Evolutionary conservation across 2,113 vertebrate genomes (phyloP), one percentile per base, ranked within the genome.

Genomic region (Dicrurus megarhynchus): DNA sequence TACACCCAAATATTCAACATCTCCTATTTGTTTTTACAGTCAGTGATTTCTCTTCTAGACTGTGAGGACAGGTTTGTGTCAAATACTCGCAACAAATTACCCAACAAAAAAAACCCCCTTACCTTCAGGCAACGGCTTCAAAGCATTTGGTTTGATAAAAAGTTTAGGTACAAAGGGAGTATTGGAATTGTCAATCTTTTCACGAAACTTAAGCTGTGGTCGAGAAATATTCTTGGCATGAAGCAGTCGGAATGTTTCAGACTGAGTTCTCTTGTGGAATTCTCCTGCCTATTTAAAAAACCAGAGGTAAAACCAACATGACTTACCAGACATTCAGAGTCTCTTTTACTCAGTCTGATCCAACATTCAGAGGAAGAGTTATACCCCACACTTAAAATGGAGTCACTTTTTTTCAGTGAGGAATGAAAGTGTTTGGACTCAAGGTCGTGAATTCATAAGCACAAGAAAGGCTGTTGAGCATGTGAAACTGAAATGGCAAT

Each of bases 121-220:
- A 99, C 99, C 99, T 93, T 98, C 98, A 10, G 99, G 98, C 89
- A 99, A 98, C 11, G 99, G 98, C 83, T 99, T 99, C 90, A 97
- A 59, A 41, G 99, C 99, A 49, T 99, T 99, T 84, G 99, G 99
- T 92, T 99, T 99, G 87, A 99, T 88, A 93, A 99, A 99, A 95
- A 99, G 98, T 95, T 99, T 99, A 55, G 99, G 98, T 63, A 99
- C 94, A 87, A 99, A 99, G 1, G 99, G 99, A 2, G 99, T 99
- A 96, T 99, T 99, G 97, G 99, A 99, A 97, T 99, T 99, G 97
- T 99, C 99, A 12, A 99, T 97, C 95, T 99, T 99, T 61, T 99
- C 99, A 46, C 95, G 99, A 94, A 99, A 99, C 93, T 97, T 99
- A 28, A 99, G 97, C 97, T 99, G 99, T 15, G 99, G 99, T 35